Conservation (phyloP, 2,113 vertebrate species). For the Diphyllodes magnificus region DNA sequence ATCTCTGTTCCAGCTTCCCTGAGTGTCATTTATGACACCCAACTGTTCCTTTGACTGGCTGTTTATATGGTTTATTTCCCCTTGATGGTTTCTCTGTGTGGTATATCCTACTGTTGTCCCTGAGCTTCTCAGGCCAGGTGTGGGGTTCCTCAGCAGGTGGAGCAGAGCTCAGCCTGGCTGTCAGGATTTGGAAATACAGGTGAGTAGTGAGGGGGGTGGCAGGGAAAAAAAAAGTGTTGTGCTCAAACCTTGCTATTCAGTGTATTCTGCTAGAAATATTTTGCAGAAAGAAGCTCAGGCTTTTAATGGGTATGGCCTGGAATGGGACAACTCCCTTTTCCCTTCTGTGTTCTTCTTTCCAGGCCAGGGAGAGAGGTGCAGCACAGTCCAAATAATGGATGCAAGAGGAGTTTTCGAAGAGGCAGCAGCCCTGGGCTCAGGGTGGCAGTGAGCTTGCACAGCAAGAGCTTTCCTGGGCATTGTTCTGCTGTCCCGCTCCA, state of each 20-base stretch:
- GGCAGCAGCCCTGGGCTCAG: background rate
- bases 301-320: background rate
- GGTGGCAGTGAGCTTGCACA: background rate
- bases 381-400: background rate
- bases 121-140: too few species aligned
- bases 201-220: accelerated
- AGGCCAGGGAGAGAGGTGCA: background rate
- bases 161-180: background rate
- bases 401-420: background rate
- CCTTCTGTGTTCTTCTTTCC: background rate
- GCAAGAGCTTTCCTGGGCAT: background rate
- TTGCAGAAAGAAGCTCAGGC: background rate
- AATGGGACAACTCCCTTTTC: background rate
- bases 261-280: background rate
- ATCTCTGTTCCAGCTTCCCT: background rate
- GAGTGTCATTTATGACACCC: background rate
- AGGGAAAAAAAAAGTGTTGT: background rate
- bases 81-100: background rate
- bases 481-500: accelerated
- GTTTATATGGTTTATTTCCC: background rate
- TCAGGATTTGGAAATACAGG: background rate
- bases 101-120: background rate
- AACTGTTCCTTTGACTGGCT: background rate
- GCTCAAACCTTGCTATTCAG: background rate
- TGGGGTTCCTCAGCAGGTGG: background rate